A percentile compares a stretch with the other conserved stretches of the same genome.
Conservation (phyloP, 2,888 invertebrate species). For the Agrypnus murinus region DNA sequence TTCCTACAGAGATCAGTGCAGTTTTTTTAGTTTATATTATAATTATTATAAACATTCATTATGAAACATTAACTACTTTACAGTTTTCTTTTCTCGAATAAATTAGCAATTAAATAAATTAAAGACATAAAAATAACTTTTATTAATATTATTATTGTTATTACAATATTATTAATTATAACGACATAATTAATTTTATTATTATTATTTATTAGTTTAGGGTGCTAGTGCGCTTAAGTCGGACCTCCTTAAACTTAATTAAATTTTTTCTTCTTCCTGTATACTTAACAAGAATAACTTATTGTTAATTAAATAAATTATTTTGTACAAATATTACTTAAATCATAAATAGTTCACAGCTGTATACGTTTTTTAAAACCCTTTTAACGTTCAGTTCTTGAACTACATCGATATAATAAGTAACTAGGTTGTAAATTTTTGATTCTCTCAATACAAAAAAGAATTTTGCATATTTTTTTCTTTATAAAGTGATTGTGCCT, state of each 20-base stretch:
- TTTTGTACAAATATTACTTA: slow-evolving; percentile 26
- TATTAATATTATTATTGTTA: slow-evolving; percentile 45
- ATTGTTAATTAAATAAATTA: slow-evolving; percentile 25
- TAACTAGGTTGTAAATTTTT: background rate
- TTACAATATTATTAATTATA: slow-evolving; percentile 13
- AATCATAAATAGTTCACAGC: slow-evolving; percentile 24
- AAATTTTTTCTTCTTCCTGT: slow-evolving; percentile 1
- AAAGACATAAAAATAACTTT: slow-evolving; percentile 66
- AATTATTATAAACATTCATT: slow-evolving; percentile 66
- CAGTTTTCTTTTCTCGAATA: slow-evolving; percentile 63
- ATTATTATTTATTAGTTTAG: slow-evolving; percentile 58
- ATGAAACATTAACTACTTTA: slow-evolving; percentile 64
- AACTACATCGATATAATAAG: slow-evolving; percentile 8
- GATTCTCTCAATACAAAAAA: background rate
- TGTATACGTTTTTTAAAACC: slow-evolving; percentile 4
- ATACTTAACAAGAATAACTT: slow-evolving; percentile 2
- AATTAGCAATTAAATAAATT: slow-evolving; percentile 47
- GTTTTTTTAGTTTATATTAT: slow-evolving; percentile 54
- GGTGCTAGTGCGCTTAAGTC: slow-evolving; percentile 60
- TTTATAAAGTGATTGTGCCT: slow-evolving; percentile 66
- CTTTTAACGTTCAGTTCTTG: slow-evolving; percentile 4
- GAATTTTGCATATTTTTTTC: slow-evolving; percentile 22
- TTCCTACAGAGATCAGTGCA: slow-evolving; percentile 66
- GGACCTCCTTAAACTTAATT: slow-evolving; percentile 63
- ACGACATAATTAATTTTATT: slow-evolving; percentile 35